Conservation (phyloP, 2,797 vertebrate species). For the Phrynocephalus forsythii region DNA sequence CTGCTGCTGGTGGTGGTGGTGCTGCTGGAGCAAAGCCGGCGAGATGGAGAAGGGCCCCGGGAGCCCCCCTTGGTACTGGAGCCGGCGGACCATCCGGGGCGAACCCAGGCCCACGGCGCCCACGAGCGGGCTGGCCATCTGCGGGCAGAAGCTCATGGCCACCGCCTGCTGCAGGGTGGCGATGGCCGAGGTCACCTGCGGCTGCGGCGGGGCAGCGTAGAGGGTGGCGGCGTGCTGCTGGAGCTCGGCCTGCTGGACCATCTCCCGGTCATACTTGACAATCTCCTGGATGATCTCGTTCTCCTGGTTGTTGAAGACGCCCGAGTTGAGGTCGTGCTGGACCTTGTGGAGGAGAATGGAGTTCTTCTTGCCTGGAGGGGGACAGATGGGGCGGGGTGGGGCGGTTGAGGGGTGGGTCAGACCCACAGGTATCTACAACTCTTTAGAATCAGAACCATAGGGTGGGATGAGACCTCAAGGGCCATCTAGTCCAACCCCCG, state of each 20-base stretch:
- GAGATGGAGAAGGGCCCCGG: conserved; percentile 86
- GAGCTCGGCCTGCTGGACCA: conserved; percentile 93
- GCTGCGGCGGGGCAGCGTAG: conserved; percentile 67
- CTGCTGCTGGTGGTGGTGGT: conserved; percentile 73
- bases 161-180: conserved; percentile 95
- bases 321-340: conserved; percentile 95
- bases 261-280: conserved; percentile 97
- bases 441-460: too few species aligned
- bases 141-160: conserved; percentile 96
- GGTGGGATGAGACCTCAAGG: too few species aligned
- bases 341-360: conserved; percentile 97
- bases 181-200: conserved; percentile 89
- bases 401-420: too few species aligned
- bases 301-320: conserved; percentile 97
- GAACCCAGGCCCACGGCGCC: conserved; percentile 85
- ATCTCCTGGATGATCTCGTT: conserved; percentile 99
- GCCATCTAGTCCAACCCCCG: too few species aligned
- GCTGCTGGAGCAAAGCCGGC: conserved; percentile 81
- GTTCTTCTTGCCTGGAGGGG: conserved; percentile 93
- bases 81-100: conserved; percentile 87
- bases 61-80: conserved; percentile 85
- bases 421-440: too few species aligned
- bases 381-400: accelerated
- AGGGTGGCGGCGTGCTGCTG: conserved; percentile 82
- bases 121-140: conserved; percentile 86